Percentiles rank a stretch among this genome's conserved stretches.
Conservation (phyloP, 2,888 invertebrate species). For the Argyresthia albistria region DNA sequence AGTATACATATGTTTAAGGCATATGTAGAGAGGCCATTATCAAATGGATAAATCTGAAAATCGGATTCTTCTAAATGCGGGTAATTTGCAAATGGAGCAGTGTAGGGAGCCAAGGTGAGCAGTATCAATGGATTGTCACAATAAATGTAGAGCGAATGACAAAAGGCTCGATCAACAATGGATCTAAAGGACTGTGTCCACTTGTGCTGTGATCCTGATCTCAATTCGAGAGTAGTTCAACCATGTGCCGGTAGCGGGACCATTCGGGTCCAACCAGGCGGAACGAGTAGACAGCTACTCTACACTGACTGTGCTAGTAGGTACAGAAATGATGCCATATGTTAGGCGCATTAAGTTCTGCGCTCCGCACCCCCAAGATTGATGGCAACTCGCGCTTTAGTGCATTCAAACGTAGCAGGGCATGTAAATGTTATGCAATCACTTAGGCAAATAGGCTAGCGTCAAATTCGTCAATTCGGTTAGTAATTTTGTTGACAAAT, state of each 20-base stretch:
- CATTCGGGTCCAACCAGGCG: constrained; percentile 44
- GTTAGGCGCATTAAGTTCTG: constrained; percentile 53
- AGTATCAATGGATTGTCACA: constrained; percentile 11
- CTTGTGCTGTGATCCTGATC: constrained; percentile 45
- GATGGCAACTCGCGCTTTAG: constrained; percentile 47
- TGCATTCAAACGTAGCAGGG: constrained; percentile 62
- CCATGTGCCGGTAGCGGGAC: constrained; percentile 41
- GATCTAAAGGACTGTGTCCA: constrained; percentile 22
- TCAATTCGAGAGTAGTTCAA: constrained; percentile 24
- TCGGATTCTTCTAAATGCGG: constrained; percentile 27
- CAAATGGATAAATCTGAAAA: too few species aligned
- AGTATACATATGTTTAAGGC: too few species aligned
- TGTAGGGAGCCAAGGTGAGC: constrained; percentile 1
- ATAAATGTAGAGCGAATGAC: constrained; percentile 13
- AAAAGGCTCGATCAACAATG: constrained; percentile 17
- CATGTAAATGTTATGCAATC: constrained; percentile 68
- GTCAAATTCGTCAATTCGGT: too few species aligned
- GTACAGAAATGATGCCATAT: constrained; percentile 44
- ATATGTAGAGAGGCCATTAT: too few species aligned
- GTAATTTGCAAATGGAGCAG: constrained; percentile 35
- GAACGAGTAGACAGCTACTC: constrained; percentile 30
- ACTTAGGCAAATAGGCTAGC: constrained; percentile 53
- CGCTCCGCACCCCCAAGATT: constrained; percentile 55
- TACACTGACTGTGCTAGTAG: constrained; percentile 13
- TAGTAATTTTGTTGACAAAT: too few species aligned